Evolutionary conservation across 2,888 invertebrate species (phyloP).

Genomic region (Pediacus dermestoides): DNA sequence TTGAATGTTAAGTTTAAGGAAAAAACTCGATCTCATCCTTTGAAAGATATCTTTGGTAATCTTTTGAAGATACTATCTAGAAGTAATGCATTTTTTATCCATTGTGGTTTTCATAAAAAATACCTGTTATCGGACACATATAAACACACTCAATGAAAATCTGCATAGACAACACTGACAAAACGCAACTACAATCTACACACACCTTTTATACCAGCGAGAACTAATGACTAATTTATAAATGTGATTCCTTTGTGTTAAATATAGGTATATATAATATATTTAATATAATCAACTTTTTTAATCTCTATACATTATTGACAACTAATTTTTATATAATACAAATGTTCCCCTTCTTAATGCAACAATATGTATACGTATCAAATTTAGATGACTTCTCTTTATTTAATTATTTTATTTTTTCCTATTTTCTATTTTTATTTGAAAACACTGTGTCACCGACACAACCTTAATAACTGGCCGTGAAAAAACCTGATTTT

Average conservation of each 20-base stretch:
- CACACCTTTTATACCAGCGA: conserved; percentile 50
- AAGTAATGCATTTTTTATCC: no score
- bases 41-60: no score
- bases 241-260: conserved; percentile 46
- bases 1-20: no score
- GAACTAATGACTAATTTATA: conserved; percentile 46
- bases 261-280: conserved; percentile 40
- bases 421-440: no score
- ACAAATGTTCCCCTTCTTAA: conserved; percentile 49
- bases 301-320: conserved; percentile 49
- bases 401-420: no score
- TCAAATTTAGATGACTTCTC: conserved; percentile 39
- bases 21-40: no score
- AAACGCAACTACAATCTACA: conserved; percentile 45
- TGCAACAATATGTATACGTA: conserved; percentile 49
- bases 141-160: conserved; percentile 19
- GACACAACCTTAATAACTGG: no score
- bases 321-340: conserved; percentile 44
- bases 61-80: no score
- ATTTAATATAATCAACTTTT: conserved; percentile 41
- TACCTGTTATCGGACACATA: conserved; percentile 4
- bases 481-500: no score
- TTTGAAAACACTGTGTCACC: no score
- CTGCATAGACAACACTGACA: conserved; percentile 37
- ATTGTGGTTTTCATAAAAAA: conserved; percentile 6